Evolutionary conservation across 2,888 invertebrate genomes (phyloP), one percentile per base, ranked within the genome.

Genomic region (Gymnoscelis rufifasciata): DNA sequence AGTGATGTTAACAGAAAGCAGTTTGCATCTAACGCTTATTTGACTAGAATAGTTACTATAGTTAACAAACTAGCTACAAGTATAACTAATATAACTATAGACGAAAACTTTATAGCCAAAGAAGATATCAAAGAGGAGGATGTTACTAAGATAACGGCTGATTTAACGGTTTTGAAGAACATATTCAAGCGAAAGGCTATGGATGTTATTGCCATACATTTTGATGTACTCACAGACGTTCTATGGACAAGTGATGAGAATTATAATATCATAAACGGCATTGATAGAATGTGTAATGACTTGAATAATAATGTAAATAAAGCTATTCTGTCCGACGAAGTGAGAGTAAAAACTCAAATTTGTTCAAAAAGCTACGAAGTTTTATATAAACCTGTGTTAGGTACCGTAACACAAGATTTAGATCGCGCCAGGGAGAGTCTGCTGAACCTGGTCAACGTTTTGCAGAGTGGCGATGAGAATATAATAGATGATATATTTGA

Each of bases 151-250:
- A 13, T 76, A 1, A 57, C 64, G 43, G 50, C 57, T 19, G 80
- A 84, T 43, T 49, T 81, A 8, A 39, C 42, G 1, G 36, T 59
- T 0, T 54, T 87, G 11, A 70, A 72, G 50, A 80, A 68, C 56
- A 57, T 77, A 14, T 86, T 77, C 37, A 82, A 69, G 59, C 69
- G 80, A 40, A 69, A 74, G 57, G 66, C 84, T 2, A 51, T 67
- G 0, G 86, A 87, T 30, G 64, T 68, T 2, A 54, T 83, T 12
- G 71, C 72, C 1, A 57, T 84, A 46, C 75, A 79, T 65, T 88
- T 80, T 47, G 87, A 88, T 62, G 31, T 79, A 1, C 50, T 88
- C 46, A 86, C 83, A 30, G 70, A 82, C 48, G 39, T 76, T 0
- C 10, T 86, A 33, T 72, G 74, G 71, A 66, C 39, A 30, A 66